Base-by-base conservation (phyloP, 2,797 vertebrate species). In the Eremophila alpestris region DNA sequence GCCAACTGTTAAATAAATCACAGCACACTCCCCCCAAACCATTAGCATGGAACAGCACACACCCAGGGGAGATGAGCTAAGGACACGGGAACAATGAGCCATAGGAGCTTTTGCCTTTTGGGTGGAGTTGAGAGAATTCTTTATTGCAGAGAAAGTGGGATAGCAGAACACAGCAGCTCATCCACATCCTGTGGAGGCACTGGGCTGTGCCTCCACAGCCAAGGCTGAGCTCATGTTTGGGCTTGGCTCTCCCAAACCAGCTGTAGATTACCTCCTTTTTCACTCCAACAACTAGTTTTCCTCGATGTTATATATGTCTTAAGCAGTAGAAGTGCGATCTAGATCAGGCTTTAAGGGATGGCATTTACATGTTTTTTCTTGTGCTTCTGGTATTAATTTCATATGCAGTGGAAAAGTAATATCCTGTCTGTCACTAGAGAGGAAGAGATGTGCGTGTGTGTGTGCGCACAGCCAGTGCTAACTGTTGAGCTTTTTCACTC, bases 361-460 rank as follows among this genome's bases (percentile, higher is more conserved):
- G 93, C 88, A 92, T 94, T 94, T 92, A 54, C 76, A 64, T 23
- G 46, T 19, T 77, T 89, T 78, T 87, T 87, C 88, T 93, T 84
- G 48, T 68, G 36, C 34, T 95, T 70, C 38, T 36, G 90, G 64
- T 90, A 89, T 91, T 94, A 75, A 94, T 96, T 96, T 95, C 68
- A 74, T 93, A 86, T 92, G 40, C 46, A 51, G 87, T 92, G 89
- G 94, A 87, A 87, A 95, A 92, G 86, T 83, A 85, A 94, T 90
- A 83, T 91, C 91, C 92, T 88, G 75, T 93, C 40, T 79, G 90
- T 93, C 91, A 91, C 93, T 23, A 76, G 88, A 94, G 92, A 92
- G 95, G 96, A 93, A 95, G 94, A 67, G 86, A 69, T 56, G 93
- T 90, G 95, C 29, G 52, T 91, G 91, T 4, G 0, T 89, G 60